Evolutionary conservation across 2,797 vertebrate genomes (phyloP).

Genomic region (Aotus griseimembra): DNA sequence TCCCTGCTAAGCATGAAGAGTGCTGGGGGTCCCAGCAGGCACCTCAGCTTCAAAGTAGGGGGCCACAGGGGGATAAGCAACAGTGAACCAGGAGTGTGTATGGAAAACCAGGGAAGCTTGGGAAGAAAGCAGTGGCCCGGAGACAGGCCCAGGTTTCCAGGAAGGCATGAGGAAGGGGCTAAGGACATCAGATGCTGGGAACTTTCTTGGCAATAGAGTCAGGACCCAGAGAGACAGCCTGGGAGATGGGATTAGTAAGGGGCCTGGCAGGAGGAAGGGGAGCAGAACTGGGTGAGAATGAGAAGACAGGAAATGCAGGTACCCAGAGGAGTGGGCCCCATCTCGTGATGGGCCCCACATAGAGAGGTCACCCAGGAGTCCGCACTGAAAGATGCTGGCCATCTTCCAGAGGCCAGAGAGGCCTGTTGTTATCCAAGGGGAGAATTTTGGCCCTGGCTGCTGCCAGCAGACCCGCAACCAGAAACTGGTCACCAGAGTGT

Average conservation of each 20-base stretch:
- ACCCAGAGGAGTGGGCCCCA: neutral
- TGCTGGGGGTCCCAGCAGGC: neutral
- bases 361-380: neutral
- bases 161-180: neutral
- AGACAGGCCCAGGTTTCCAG: neutral
- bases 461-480: slow-evolving; percentile 21
- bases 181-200: neutral
- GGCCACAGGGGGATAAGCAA: neutral
- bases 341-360: neutral
- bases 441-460: neutral
- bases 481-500: neutral
- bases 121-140: rapidly evolving
- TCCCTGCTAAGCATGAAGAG: neutral
- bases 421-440: rapidly evolving
- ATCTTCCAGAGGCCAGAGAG: neutral
- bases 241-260: neutral
- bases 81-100: neutral
- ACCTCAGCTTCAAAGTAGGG: neutral
- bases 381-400: neutral
- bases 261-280: neutral
- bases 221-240: neutral
- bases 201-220: neutral
- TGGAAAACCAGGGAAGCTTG: neutral
- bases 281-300: neutral
- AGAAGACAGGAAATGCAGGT: neutral